A percentile compares a stretch with the other conserved stretches of the same genome.
These are phyloP conservation scores for Parapsyche elsis DNA, from an alignment of 1,140 invertebrate species.

Conservation along the genomic window DNA sequence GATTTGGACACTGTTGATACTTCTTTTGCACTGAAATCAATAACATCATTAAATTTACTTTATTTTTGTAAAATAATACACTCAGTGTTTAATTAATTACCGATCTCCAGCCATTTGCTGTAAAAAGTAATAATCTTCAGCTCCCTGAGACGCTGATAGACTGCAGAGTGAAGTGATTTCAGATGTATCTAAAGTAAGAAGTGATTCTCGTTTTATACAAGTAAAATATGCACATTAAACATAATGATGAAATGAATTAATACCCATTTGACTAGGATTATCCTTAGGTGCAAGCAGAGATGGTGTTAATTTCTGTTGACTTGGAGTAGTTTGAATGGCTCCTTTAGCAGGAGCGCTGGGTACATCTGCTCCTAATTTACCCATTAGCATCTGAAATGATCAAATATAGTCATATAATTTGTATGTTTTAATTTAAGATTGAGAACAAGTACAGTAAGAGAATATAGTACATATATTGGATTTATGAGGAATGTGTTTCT, in stretches of 20 bases:
- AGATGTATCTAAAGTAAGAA: conserved; percentile 65
- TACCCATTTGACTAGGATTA: conserved; percentile 65
- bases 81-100: conserved; percentile 49
- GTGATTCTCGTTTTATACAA: not conserved
- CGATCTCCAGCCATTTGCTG: conserved; percentile 59
- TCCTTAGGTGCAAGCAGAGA: conserved; percentile 58
- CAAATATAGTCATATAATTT: not conserved
- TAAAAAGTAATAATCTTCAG: conserved; percentile 59
- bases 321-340: conserved; percentile 60
- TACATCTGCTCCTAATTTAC: conserved; percentile 64
- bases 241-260: conserved; percentile 12
- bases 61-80: conserved; percentile 32
- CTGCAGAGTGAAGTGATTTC: conserved; percentile 71
- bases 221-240: not conserved
- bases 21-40: conserved; percentile 51
- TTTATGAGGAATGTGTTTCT: not conserved
- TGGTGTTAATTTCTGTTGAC: conserved; percentile 56
- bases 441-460: not conserved
- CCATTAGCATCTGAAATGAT: conserved; percentile 63
- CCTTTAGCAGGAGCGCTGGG: conserved; percentile 60
- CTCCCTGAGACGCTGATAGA: conserved; percentile 66
- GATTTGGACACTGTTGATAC: conserved; percentile 54
- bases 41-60: conserved; percentile 17
- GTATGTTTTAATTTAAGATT: too few relatives aligned
- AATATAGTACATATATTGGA: not conserved